These are phyloP conservation scores for Drosophila carrolli DNA, from an alignment of 1,140 invertebrate genomes.

Conservation along the genomic window DNA sequence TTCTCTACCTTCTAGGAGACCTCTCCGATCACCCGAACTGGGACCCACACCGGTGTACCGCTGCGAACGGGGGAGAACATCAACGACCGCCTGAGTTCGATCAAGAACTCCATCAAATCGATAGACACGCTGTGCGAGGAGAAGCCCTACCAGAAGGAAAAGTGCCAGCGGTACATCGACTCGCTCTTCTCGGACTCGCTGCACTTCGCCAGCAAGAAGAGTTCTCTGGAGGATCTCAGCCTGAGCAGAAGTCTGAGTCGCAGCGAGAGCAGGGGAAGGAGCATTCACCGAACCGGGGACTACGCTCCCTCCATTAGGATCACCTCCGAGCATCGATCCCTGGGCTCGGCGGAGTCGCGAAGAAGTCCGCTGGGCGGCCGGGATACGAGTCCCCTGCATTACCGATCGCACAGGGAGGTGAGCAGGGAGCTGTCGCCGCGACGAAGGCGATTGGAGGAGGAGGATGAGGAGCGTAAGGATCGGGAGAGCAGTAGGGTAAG, in stretches of 20 bases:
- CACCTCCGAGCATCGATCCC: constrained; percentile 69
- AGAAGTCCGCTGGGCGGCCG: constrained; percentile 33
- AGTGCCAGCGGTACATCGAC: constrained; percentile 81
- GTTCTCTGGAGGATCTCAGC: constrained; percentile 64
- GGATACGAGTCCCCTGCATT: constrained; percentile 62
- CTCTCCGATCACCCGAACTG: constrained; percentile 76
- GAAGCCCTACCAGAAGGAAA: constrained; percentile 79
- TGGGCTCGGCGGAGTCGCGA: constrained; percentile 71
- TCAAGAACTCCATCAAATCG: constrained; percentile 83
- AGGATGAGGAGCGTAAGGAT: constrained; percentile 27
- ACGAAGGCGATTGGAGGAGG: constrained; percentile 37
- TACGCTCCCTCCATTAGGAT: constrained; percentile 71
- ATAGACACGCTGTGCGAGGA: constrained; percentile 82
- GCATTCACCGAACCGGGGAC: constrained; percentile 33
- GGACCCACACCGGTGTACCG: constrained; percentile 76
- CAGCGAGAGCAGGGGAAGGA: constrained; percentile 62
- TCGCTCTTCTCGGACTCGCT: constrained; percentile 74
- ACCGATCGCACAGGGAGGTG: constrained; percentile 76
- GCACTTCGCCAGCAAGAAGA: constrained; percentile 72
- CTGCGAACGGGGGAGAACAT: constrained; percentile 80
- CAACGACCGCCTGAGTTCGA: constrained; percentile 79
- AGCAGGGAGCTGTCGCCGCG: constrained; percentile 74
- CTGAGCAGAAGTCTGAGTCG: constrained; percentile 62
- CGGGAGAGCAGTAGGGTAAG: constrained; percentile 83
- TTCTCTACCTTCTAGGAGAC: constrained; percentile 57